Percentiles rank a stretch among this genome's conserved stretches.
phyloP scores from a whole-genome alignment of 2,797 vertebrate genomes.

The Takifugu rubripes region DNA sequence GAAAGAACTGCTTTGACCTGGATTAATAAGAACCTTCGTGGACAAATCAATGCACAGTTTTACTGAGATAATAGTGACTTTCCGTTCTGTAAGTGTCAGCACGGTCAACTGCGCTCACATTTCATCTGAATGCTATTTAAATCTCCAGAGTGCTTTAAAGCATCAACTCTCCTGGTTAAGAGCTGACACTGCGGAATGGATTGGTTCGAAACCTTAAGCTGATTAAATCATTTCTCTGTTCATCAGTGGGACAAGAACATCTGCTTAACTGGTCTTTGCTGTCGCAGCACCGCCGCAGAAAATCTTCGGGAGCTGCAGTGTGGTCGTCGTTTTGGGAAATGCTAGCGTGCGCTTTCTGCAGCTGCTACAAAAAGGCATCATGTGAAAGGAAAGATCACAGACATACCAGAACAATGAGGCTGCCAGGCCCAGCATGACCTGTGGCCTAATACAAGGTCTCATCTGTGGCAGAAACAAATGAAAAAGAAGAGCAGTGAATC shows the following conservation, averaged over 20 bases:
- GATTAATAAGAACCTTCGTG: neutral
- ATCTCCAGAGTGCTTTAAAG: neutral
- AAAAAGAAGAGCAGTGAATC: too few relatives aligned
- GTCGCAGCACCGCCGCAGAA: neutral
- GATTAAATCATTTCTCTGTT: neutral
- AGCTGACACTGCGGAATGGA: neutral
- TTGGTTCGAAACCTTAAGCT: neutral
- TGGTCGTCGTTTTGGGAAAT: neutral
- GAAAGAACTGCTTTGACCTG: neutral
- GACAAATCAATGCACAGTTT: constrained; percentile 1
- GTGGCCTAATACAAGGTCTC: too few relatives aligned
- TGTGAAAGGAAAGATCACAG: too few relatives aligned
- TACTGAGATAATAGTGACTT: neutral
- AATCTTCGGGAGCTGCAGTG: neutral
- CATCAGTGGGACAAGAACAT: neutral
- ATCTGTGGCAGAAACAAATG: too few relatives aligned
- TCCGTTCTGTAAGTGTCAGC: neutral
- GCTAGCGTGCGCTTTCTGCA: neutral
- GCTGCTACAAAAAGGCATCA: neutral
- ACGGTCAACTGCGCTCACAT: neutral
- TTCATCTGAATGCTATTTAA: neutral
- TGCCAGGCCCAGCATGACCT: too few relatives aligned
- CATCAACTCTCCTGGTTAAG: neutral
- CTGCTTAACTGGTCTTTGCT: neutral
- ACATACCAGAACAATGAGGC: too few relatives aligned